Conservation (phyloP, 2,113 vertebrate species). For the Dipodomys stephensi region DNA sequence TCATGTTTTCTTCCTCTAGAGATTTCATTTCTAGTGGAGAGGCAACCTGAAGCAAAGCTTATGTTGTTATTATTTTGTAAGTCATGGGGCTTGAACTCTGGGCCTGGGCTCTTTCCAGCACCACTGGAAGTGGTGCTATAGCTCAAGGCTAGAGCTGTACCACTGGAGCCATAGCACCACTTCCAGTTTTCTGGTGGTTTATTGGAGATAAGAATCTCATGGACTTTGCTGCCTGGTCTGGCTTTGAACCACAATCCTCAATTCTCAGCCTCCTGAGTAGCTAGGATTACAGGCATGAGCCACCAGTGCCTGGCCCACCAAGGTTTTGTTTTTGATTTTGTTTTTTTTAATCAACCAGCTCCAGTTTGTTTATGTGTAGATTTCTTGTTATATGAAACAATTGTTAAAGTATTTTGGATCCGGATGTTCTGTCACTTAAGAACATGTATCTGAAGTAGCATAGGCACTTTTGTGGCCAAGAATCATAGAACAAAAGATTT, state of each 20-base stretch:
- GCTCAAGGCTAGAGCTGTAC: neutral
- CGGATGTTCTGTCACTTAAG: neutral
- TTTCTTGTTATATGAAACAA: neutral
- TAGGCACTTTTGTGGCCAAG: neutral
- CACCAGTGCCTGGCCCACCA: no score
- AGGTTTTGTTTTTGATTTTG: no score
- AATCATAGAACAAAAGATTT: neutral
- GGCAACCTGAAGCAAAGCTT: neutral
- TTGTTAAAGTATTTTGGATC: neutral
- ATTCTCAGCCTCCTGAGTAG: no score
- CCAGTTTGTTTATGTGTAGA: neutral
- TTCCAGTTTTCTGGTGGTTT: no score
- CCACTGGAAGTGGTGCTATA: neutral
- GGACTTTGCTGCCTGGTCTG: no score
- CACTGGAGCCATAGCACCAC: no score
- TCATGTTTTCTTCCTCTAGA: neutral
- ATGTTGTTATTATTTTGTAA: no score
- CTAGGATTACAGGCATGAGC: no score
- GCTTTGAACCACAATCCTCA: no score
- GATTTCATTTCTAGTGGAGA: neutral
- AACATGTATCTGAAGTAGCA: neutral
- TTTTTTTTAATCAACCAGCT: neutral
- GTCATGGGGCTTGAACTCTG: no score
- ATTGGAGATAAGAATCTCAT: no score
- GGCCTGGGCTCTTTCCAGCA: no score